phyloP scores from a whole-genome alignment of 2,797 vertebrate genomes.

The Rhyacichthys aspro region DNA sequence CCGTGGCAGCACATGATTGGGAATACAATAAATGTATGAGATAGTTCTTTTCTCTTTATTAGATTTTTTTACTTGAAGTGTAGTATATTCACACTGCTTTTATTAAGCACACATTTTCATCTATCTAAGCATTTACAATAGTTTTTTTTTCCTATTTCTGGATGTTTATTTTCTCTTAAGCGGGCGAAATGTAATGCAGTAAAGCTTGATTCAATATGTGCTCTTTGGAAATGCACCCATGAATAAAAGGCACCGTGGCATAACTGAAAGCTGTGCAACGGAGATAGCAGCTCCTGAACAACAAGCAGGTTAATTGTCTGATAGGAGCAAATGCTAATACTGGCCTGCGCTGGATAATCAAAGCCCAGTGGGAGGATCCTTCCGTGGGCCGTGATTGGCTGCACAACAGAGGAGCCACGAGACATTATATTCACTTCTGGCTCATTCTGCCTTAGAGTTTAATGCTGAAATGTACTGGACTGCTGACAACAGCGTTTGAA shows the following conservation, averaged over 20 bases:
- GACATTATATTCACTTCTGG: constrained; percentile 8
- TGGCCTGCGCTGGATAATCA: constrained; percentile 21
- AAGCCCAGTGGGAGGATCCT: constrained; percentile 14
- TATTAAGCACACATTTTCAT: not conserved
- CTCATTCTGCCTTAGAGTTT: not conserved
- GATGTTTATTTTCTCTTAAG: constrained; percentile 29
- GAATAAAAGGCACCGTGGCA: constrained; percentile 42
- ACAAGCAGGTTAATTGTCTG: constrained; percentile 74
- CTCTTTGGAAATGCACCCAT: constrained; percentile 33
- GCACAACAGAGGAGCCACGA: constrained; percentile 24
- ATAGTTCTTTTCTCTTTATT: constrained; percentile 1
- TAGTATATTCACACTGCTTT: not conserved
- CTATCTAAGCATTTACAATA: not conserved
- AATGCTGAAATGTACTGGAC: not conserved
- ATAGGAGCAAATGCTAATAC: constrained; percentile 59
- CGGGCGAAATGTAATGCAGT: not conserved
- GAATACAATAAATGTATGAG: not conserved
- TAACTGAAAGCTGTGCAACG: constrained; percentile 39
- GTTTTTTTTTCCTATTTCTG: not conserved
- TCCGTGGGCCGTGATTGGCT: constrained; percentile 31
- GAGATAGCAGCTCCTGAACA: constrained; percentile 65
- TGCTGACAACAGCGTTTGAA: not conserved
- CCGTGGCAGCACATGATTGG: not conserved
- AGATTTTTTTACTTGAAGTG: too few relatives aligned
- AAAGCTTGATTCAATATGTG: constrained; percentile 42